Evolutionary conservation across 2,888 invertebrate genomes (phyloP), one percentile per base, ranked within the genome.

Genomic region (Macroteleia sp.): DNA sequence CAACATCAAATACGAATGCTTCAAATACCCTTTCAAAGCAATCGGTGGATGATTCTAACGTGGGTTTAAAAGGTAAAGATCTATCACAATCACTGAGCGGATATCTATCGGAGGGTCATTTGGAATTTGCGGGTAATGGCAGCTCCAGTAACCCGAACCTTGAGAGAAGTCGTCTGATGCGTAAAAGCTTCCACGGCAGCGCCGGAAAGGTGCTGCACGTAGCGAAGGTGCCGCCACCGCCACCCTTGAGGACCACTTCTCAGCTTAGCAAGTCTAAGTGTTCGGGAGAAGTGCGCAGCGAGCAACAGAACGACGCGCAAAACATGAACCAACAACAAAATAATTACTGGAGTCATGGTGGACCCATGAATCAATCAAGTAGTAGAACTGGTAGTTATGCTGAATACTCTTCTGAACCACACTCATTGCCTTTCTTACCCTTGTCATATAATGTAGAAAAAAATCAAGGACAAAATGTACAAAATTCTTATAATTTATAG

Each of bases 161-260:
- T 61, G 97, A 97, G 89, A 94, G 96, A 78, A 97, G 97, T 91
- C 96, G 96, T 86, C 92, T 97, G 70, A 97, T 97, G 97, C 93
- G 97, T 83, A 97, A 97, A 89, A 97, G 96, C 90, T 96, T 97
- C 90, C 96, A 97, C 86, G 96, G 96, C 39, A 97, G 96, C 87
- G 95, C 95, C 22, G 96, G 96, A 0, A 96, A 96, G 88, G 95
- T 96, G 85, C 90, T 97, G 77, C 96, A 96, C 12, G 95, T 95
- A 66, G 95, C 96, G 14, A 97, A 97, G 92, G 97, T 97, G 14
- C 96, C 96, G 2, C 96, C 96, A 20, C 95, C 95, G 9, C 97
- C 97, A 10, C 97, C 97, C 56, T 93, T 97, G 86, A 93, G 97
- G 81, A 97, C 96, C 86, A 97, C 96, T 91, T 97, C 97, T 85